Evolutionary conservation across 2,888 invertebrate genomes (phyloP).

Genomic region (Orthonychiurus folsomi): DNA sequence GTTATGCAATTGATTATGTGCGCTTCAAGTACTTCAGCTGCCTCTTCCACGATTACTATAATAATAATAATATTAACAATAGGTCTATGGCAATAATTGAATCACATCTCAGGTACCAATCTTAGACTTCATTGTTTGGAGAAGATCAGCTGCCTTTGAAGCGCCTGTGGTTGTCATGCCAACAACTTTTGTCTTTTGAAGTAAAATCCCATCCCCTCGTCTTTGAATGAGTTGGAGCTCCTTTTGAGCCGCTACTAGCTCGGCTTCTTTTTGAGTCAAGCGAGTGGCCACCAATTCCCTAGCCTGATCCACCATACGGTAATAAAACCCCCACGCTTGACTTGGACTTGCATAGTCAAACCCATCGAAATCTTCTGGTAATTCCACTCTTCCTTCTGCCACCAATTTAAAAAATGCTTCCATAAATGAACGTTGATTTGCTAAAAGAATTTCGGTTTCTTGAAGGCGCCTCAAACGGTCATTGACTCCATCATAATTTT

Average conservation of each 20-base stretch:
- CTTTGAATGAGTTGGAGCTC: conserved; percentile 17
- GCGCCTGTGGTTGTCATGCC: conserved; percentile 66
- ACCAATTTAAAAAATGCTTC: neutral
- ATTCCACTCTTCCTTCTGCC: neutral
- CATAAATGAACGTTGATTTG: neutral
- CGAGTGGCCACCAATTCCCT: conserved; percentile 37
- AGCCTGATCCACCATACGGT: conserved; percentile 26
- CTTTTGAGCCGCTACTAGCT: conserved; percentile 46
- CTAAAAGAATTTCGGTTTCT: neutral
- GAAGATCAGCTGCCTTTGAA: conserved; percentile 56
- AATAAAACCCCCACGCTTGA: conserved; percentile 31
- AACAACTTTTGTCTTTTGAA: conserved; percentile 48
- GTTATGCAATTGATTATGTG: conserved; percentile 73
- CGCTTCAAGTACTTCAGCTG: conserved; percentile 76
- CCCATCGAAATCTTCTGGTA: neutral
- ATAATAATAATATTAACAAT: neutral
- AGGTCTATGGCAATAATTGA: too few relatives aligned
- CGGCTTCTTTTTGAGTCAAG: conserved; percentile 48
- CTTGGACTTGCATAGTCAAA: neutral
- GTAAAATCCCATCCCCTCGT: conserved; percentile 23
- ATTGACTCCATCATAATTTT: neutral
- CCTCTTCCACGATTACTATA: conserved; percentile 75
- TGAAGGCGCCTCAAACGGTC: neutral
- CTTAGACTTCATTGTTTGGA: conserved; percentile 54
- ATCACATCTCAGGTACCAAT: conserved; percentile 49